Base-by-base conservation (phyloP, 2,888 invertebrate genomes). In the Calephelis perditalis region DNA sequence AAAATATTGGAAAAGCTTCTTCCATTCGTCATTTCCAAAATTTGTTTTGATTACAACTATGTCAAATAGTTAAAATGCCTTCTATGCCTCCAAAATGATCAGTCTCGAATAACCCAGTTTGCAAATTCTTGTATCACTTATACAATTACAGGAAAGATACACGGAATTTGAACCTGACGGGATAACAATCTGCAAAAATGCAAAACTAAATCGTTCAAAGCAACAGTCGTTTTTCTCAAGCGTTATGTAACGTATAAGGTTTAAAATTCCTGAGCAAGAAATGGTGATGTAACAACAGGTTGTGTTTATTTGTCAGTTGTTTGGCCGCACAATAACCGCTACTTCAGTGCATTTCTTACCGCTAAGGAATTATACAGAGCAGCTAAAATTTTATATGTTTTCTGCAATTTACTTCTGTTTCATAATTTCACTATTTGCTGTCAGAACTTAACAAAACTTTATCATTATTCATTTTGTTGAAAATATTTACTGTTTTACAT, bases 231-330 rank as follows among this genome's bases (percentile, higher is more conserved):
- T 58, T 62, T 58, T 59, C 47, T 43, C 56, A 47, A n/a, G 47
- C 46, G 43, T 62, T 62, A 62, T 58, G 49, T 58, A 62, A 62
- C 46, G 55, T 40, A 62, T 49, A 44, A 40, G 56, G 73, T 36
- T 56, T 56, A 45, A 56, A 56, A 60, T 60, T 60, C 60, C 60
- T 44, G 37, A 26, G 57, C 57, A 57, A 47, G 60, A 40, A 56
- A 59, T 59, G 79, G 79, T 85, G 81, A 81, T 78, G 82, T 81
- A 84, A 84, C 82, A 81, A 81, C 83, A 78, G 82, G 76, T 79
- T 83, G 78, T 77, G 84, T 84, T 78, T 82, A 79, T 86, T 82
- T 86, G 84, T 84, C 82, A 81, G 83, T 79, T 74, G 79, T 78
- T 75, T 73, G 69, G 76, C 73, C 74, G 74, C 76, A 81, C 81